phyloP scores from a whole-genome alignment of 2,113 vertebrate genomes.

The Colinus virginianus region DNA sequence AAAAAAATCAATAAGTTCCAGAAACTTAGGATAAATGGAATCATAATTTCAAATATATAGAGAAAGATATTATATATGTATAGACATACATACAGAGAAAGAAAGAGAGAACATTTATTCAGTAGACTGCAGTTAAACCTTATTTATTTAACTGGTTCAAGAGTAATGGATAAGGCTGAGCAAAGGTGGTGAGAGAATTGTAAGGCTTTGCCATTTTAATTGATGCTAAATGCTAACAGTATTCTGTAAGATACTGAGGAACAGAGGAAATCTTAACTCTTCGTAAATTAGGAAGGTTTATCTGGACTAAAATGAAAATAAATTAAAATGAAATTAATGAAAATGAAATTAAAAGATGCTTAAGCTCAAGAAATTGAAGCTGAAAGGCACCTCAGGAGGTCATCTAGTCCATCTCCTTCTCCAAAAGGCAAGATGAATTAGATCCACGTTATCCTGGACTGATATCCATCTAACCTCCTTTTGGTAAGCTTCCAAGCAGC shows the following conservation, averaged over 20 bases:
- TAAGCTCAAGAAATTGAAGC: constrained; percentile 2
- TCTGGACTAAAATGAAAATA: background rate
- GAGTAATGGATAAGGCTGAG: constrained; percentile 31
- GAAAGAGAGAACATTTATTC: constrained; percentile 46
- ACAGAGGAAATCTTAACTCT: constrained; percentile 23
- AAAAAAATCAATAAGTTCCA: constrained; percentile 72
- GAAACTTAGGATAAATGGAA: constrained; percentile 69
- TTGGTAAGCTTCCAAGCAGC: constrained; percentile 42
- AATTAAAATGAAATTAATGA: background rate
- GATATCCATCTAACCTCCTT: background rate
- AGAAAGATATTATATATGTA: constrained; percentile 45
- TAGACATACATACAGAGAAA: constrained; percentile 31
- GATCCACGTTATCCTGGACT: background rate
- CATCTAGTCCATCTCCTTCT: background rate
- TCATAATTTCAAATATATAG: constrained; percentile 46
- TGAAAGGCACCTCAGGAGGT: constrained; percentile 14
- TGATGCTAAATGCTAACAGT: constrained; percentile 31
- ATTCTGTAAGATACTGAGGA: background rate
- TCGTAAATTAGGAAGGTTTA: background rate
- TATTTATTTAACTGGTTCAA: constrained; percentile 58
- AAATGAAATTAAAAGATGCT: background rate
- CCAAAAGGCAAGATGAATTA: constrained; percentile 8
- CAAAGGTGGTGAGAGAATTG: constrained; percentile 5
- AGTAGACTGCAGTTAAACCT: constrained; percentile 1
- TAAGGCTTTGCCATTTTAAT: constrained; percentile 23